Evolutionary conservation across 2,888 invertebrate species (phyloP).

Genomic region (Cataglyphis altisquamis): DNA sequence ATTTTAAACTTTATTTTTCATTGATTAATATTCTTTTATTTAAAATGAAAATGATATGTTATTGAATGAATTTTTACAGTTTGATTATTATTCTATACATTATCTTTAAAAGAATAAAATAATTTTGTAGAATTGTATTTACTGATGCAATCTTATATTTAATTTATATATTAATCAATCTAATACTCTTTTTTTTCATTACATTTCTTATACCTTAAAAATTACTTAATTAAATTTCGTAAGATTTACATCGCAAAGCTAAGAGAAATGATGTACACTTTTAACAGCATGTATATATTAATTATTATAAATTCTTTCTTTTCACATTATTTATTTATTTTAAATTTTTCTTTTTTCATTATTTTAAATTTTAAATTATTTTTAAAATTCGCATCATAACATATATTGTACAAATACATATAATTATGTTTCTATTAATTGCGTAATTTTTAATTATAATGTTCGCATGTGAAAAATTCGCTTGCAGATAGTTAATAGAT

Average conservation of each 20-base stretch:
- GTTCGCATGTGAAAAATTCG: no score
- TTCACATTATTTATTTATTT: neutral
- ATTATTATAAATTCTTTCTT: neutral
- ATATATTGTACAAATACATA: neutral
- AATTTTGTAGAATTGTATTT: neutral
- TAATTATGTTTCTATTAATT: neutral
- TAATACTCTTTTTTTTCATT: neutral
- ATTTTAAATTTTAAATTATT: neutral
- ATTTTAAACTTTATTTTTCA: neutral
- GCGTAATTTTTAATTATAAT: neutral
- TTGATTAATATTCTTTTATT: neutral
- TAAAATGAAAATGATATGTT: neutral
- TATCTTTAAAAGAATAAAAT: neutral
- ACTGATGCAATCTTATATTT: neutral
- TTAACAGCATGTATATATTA: neutral
- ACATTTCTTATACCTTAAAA: neutral
- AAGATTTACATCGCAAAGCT: neutral
- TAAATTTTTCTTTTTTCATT: neutral
- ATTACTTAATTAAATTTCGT: constrained; percentile 19
- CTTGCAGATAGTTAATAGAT: neutral
- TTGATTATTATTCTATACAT: neutral
- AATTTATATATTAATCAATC: neutral
- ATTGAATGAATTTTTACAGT: neutral
- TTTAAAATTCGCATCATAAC: neutral
- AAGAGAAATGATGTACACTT: neutral